Percentiles rank a stretch among this genome's conserved stretches.
These are phyloP conservation scores for Anguilla rostrata DNA, from an alignment of 2,113 vertebrate genomes.

Conservation along the genomic window DNA sequence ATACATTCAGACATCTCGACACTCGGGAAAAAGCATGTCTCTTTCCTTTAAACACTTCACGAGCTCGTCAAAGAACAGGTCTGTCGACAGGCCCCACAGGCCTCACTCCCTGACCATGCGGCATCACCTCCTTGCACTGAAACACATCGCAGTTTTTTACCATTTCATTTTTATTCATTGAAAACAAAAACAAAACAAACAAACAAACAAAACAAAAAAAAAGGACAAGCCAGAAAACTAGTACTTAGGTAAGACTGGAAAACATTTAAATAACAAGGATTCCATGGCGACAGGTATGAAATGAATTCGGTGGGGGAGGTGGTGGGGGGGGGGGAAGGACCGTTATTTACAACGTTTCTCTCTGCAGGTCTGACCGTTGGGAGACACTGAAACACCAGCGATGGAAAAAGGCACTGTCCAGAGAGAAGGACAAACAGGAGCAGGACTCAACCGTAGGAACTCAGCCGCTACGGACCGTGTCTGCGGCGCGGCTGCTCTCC, in stretches of 20 bases:
- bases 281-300: conserved; percentile 9
- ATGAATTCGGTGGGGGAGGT: not conserved
- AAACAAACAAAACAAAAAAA: not conserved
- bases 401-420: conserved; percentile 40
- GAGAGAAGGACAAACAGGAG: conserved; percentile 30
- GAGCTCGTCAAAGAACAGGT: not conserved
- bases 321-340: not conserved
- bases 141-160: not conserved
- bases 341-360: conserved; percentile 20
- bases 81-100: not conserved
- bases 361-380: not conserved
- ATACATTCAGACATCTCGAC: conserved; percentile 18
- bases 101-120: not conserved
- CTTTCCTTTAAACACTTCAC: not conserved
- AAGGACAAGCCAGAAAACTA: not conserved
- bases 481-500: conserved; percentile 37
- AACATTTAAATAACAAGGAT: conserved; percentile 23
- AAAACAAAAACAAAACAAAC: conserved; percentile 18
- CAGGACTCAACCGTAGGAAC: conserved; percentile 54
- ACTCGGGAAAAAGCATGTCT: not conserved
- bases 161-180: conserved; percentile 26
- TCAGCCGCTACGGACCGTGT: conserved; percentile 52
- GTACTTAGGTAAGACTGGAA: not conserved
- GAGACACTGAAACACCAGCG: conserved; percentile 8
- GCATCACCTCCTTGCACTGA: not conserved